Conservation (phyloP, 2,888 invertebrate species). For the Tromatobia lineatoria region DNA sequence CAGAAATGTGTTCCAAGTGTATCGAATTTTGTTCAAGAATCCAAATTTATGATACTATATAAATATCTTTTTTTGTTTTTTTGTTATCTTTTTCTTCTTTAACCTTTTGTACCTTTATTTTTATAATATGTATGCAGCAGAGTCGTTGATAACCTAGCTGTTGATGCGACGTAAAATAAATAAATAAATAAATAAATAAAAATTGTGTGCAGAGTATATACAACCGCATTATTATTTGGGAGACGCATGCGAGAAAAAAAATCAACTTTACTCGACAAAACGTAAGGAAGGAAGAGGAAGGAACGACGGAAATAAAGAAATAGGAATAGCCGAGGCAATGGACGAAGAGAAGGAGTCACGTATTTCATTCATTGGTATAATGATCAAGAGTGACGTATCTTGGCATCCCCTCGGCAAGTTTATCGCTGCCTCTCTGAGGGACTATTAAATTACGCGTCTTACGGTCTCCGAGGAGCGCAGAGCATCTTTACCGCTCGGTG, state of each 20-base stretch:
- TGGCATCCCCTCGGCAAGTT: slow-evolving; percentile 59
- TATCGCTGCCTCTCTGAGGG: not conserved
- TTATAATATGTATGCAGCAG: too few species aligned
- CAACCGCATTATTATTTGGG: not conserved
- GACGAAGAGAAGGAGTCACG: slow-evolving; percentile 75
- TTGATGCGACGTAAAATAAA: too few species aligned
- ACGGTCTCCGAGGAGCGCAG: slow-evolving; percentile 68
- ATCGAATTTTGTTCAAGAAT: too few species aligned
- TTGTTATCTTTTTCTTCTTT: too few species aligned
- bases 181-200: too few species aligned
- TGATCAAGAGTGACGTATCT: slow-evolving; percentile 69
- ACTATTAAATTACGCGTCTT: slow-evolving; percentile 72
- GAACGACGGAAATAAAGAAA: not conserved
- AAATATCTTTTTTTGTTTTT: too few species aligned
- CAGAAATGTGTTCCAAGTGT: too few species aligned
- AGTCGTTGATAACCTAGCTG: too few species aligned
- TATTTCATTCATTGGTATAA: slow-evolving; percentile 76
- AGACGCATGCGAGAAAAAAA: not conserved
- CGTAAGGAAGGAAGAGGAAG: not conserved
- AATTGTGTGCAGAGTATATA: not conserved
- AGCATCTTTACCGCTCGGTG: slow-evolving; percentile 68
- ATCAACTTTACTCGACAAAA: not conserved
- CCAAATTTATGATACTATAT: too few species aligned
- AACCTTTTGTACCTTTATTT: too few species aligned
- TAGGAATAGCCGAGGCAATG: slow-evolving; percentile 6